Evolutionary conservation across 2,888 invertebrate species (phyloP), one percentile per base, ranked within the genome.

Genomic region (Sinelater perroti): DNA sequence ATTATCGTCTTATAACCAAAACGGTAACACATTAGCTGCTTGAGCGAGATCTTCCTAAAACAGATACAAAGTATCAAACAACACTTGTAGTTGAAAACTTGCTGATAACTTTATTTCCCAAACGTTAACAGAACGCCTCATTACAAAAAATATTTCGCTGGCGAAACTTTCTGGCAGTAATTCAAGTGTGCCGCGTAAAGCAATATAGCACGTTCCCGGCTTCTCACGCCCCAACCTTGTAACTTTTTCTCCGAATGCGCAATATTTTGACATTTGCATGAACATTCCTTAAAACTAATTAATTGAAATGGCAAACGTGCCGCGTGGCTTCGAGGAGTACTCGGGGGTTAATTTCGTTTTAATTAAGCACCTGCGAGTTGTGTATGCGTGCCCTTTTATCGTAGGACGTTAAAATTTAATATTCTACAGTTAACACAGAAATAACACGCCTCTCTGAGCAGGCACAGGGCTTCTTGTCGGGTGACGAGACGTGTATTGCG

Each of bases 371-470:
- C 17, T 10, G 40, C 40, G 20, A 30, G 30, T n/a, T 5, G 30
- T 8, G 8, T 40, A 40, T 40, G 44, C 16, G 28, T 21, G 44
- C 30, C 17, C 21, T 40, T 5, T n/a, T 44, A 44, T 44, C 13
- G 13, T 28, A 21, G 21, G 30, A 49, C 40, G 33, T 28, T 55
- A 47, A 47, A 55, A 49, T 49, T 47, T 49, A 47, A 55, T 49
- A 55, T 55, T 18, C 40, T 20, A 42, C 47, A 42, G 42, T 55
- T 55, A 42, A 55, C 55, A 42, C 33, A 14, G 44, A 55, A 55
- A 55, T 55, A 55, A 55, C 31, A 44, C 40, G 44, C 44, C 16
- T 31, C 40, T 33, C 13, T 40, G 13, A 28, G 18, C 16, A 51
- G 38, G 44, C 26, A 52, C 28, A 18, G 44, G 33, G 42, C 33